These are phyloP conservation scores for Clarias gariepinus DNA, from an alignment of 2,113 vertebrate species.

Conservation along the genomic window DNA sequence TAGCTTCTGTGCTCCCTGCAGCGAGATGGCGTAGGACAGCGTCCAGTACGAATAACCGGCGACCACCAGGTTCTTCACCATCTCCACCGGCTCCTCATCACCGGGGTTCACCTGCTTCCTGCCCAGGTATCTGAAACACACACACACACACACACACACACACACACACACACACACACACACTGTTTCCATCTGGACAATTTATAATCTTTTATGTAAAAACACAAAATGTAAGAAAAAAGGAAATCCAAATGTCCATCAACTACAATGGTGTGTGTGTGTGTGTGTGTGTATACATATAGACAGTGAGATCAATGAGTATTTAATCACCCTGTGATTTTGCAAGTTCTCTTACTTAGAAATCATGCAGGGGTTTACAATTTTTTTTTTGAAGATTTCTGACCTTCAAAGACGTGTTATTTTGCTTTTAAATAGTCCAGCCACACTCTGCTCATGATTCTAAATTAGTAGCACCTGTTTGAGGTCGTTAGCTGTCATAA, in stretches of 20 bases:
- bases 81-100: conserved; percentile 78
- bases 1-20: conserved; percentile 85
- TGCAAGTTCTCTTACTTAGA: too few species aligned
- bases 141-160: background rate
- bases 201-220: background rate
- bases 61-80: conserved; percentile 80
- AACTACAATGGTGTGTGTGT: background rate
- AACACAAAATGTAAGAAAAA: background rate
- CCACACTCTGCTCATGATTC: too few species aligned
- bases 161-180: conserved; percentile 12
- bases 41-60: conserved; percentile 94
- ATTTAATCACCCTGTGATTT: too few species aligned
- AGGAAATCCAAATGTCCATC: background rate
- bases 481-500: too few species aligned
- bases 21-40: conserved; percentile 86
- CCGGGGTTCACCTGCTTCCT: conserved; percentile 89
- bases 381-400: too few species aligned
- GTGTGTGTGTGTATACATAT: too few species aligned
- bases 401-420: too few species aligned
- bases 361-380: too few species aligned
- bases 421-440: too few species aligned
- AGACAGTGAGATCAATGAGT: too few species aligned
- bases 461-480: too few species aligned
- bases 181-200: background rate
- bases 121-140: conserved; percentile 83